Conservation (phyloP, 2,888 invertebrate genomes). For the Latrodectus hesperus region DNA sequence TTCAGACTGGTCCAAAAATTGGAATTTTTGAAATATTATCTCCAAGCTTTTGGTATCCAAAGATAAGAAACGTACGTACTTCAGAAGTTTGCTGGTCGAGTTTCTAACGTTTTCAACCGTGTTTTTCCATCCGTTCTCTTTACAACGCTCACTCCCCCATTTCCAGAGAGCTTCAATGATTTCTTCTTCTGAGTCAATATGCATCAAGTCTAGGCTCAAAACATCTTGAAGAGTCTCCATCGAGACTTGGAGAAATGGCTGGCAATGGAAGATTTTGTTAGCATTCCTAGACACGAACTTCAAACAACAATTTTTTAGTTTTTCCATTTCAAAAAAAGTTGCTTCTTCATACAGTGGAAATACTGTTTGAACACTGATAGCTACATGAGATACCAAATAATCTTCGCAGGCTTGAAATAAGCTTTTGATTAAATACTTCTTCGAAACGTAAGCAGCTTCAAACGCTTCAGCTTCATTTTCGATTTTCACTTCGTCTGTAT, state of each 20-base stretch:
- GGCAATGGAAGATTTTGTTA: constrained; percentile 21
- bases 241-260: constrained; percentile 12
- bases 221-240: constrained; percentile 20
- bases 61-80: constrained; percentile 49
- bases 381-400: constrained; percentile 27
- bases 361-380: constrained; percentile 21
- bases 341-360: constrained; percentile 47
- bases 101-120: constrained; percentile 24
- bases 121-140: constrained; percentile 4
- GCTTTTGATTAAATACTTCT: constrained; percentile 51
- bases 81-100: constrained; percentile 13
- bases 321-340: constrained; percentile 47
- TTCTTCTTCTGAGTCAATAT: constrained; percentile 42
- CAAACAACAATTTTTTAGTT: constrained; percentile 26
- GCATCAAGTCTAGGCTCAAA: constrained; percentile 46
- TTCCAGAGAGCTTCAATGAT: constrained; percentile 42
- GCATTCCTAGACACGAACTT: constrained; percentile 46
- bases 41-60: constrained; percentile 19
- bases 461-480: constrained; percentile 38
- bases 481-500: constrained; percentile 18
- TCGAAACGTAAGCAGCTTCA: constrained; percentile 47
- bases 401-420: constrained; percentile 43
- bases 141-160: constrained; percentile 47
- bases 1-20: constrained; percentile 35
- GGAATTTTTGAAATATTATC: constrained; percentile 17